phyloP scores from a whole-genome alignment of 2,113 vertebrate species.

The Silurus meridionalis region DNA sequence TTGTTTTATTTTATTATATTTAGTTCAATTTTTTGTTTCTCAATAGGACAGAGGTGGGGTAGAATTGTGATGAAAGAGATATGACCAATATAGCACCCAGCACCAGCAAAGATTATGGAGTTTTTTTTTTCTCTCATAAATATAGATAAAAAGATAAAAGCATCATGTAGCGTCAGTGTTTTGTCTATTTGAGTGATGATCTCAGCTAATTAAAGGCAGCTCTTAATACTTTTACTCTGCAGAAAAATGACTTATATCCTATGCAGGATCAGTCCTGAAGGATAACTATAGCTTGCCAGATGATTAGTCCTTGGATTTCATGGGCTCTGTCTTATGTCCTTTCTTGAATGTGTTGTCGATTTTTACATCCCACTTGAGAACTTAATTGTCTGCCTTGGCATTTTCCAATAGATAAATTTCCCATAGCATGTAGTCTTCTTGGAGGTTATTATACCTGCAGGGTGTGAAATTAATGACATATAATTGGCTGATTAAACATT shows the following conservation, averaged over 20 bases:
- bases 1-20: neutral
- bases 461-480: constrained; percentile 72
- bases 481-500: constrained; percentile 77
- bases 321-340: constrained; percentile 58
- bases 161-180: neutral
- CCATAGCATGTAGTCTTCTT: constrained; percentile 65
- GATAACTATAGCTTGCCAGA: constrained; percentile 2
- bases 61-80: neutral
- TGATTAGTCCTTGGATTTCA: constrained; percentile 39
- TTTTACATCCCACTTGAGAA: constrained; percentile 64
- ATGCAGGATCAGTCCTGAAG: constrained; percentile 42
- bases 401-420: constrained; percentile 75
- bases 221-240: neutral
- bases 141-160: neutral
- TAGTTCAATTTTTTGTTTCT: constrained; percentile 20
- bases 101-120: constrained; percentile 11
- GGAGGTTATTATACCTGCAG: constrained; percentile 67
- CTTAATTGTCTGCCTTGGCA: constrained; percentile 68
- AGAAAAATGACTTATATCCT: neutral
- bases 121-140: neutral
- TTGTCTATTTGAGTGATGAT: constrained; percentile 15
- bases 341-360: constrained; percentile 57
- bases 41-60: neutral
- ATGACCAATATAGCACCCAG: constrained; percentile 1
- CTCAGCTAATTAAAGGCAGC: constrained; percentile 3